These are phyloP conservation scores for Eulemur macaco DNA, from an alignment of 2,113 vertebrate species.

Conservation along the genomic window DNA sequence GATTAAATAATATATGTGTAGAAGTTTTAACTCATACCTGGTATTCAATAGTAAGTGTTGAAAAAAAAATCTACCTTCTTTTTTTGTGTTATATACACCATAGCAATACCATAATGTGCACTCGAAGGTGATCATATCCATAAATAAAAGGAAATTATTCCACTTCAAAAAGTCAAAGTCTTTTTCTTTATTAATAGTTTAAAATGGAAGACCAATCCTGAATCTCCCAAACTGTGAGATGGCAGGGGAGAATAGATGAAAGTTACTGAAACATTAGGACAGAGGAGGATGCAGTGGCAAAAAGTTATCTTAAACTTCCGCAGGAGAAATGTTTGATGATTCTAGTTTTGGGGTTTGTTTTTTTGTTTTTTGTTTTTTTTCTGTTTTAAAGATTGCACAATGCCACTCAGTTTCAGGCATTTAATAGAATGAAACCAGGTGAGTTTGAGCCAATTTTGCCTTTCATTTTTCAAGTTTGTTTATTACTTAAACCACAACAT, in stretches of 20 bases:
- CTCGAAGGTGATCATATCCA: background rate
- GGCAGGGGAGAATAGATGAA: background rate
- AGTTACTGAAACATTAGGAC: background rate
- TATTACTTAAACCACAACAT: constrained; percentile 79
- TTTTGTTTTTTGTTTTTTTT: background rate
- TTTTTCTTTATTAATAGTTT: background rate
- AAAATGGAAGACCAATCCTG: background rate
- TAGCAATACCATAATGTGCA: background rate
- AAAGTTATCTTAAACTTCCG: constrained; percentile 31
- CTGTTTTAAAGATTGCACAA: constrained; percentile 55
- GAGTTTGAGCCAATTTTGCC: constrained; percentile 73
- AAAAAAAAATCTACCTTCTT: background rate
- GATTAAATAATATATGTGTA: background rate
- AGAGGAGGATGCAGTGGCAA: background rate
- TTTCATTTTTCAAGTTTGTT: constrained; percentile 81
- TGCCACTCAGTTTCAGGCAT: constrained; percentile 74
- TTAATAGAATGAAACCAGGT: constrained; percentile 77
- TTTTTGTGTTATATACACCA: background rate
- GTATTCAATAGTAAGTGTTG: background rate
- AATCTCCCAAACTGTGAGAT: background rate
- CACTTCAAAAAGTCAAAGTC: background rate
- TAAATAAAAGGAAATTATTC: background rate
- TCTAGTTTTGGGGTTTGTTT: background rate
- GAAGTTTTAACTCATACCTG: background rate
- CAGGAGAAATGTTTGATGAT: constrained; percentile 51